Percentiles rank a stretch among this genome's conserved stretches.
Evolutionary conservation across 2,113 vertebrate genomes (phyloP).

Genomic region (Leucosticte australis): DNA sequence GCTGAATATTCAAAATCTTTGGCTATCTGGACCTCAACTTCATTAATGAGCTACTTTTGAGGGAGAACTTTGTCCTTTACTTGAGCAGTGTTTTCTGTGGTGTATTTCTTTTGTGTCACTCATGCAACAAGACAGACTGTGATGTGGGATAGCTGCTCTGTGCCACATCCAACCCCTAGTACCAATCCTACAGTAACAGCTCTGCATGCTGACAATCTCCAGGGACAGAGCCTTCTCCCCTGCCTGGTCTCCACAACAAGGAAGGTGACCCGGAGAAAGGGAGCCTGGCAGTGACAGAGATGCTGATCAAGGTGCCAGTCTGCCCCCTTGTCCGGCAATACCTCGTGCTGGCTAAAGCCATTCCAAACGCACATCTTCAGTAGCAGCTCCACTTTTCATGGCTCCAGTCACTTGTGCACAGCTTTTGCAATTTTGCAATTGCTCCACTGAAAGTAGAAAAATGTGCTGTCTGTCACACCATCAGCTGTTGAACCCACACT

Average conservation of each 20-base stretch:
- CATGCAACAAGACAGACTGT: background rate
- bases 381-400: background rate
- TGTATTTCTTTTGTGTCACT: background rate
- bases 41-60: background rate
- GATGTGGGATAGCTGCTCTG: background rate
- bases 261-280: background rate
- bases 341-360: background rate
- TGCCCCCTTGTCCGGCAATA: background rate
- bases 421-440: background rate
- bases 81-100: background rate
- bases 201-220: background rate
- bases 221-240: background rate
- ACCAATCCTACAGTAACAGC: background rate
- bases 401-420: background rate
- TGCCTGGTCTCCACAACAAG: background rate
- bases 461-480: conserved; percentile 21
- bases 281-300: background rate
- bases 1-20: background rate
- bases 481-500: background rate
- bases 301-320: background rate
- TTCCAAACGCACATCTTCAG: background rate
- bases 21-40: background rate
- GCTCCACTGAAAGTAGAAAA: background rate
- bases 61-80: background rate
- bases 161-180: background rate